phyloP scores from a whole-genome alignment of 2,888 invertebrate species.

The Mimumesa dahlbomi region DNA sequence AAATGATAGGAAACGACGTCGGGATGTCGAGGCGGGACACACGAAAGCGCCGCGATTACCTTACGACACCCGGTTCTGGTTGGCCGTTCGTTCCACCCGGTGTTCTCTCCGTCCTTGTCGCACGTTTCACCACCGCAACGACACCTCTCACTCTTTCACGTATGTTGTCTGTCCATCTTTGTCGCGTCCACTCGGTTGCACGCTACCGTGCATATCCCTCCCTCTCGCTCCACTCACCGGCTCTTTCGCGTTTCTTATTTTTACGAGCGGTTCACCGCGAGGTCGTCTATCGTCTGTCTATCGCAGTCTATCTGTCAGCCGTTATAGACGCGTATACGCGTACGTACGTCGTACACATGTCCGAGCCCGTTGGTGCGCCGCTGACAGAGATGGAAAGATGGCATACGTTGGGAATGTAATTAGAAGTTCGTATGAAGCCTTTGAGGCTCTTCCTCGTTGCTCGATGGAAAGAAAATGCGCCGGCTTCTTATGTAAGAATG shows the following conservation, averaged over 20 bases:
- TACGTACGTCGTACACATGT: too few relatives aligned
- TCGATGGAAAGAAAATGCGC: too few relatives aligned
- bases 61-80: slow-evolving; percentile 63
- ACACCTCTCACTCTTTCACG: slow-evolving; percentile 17
- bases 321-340: not conserved
- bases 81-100: slow-evolving; percentile 52
- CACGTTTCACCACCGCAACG: slow-evolving; percentile 24
- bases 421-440: too few relatives aligned
- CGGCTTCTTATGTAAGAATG: too few relatives aligned
- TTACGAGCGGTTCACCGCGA: slow-evolving; percentile 46
- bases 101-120: slow-evolving; percentile 29
- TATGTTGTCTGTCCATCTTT: slow-evolving; percentile 13
- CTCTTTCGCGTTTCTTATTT: slow-evolving; percentile 58
- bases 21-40: slow-evolving; percentile 27
- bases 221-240: slow-evolving; percentile 23
- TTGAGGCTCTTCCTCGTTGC: too few relatives aligned
- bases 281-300: slow-evolving; percentile 35
- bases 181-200: slow-evolving; percentile 27
- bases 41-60: slow-evolving; percentile 61
- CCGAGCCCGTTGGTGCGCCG: too few relatives aligned
- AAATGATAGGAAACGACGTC: slow-evolving; percentile 32
- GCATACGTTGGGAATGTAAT: too few relatives aligned
- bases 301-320: not conserved
- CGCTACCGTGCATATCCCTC: slow-evolving; percentile 16
- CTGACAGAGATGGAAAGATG: too few relatives aligned